phyloP scores from a whole-genome alignment of 2,113 vertebrate species.

The Cheirogaleus medius region DNA sequence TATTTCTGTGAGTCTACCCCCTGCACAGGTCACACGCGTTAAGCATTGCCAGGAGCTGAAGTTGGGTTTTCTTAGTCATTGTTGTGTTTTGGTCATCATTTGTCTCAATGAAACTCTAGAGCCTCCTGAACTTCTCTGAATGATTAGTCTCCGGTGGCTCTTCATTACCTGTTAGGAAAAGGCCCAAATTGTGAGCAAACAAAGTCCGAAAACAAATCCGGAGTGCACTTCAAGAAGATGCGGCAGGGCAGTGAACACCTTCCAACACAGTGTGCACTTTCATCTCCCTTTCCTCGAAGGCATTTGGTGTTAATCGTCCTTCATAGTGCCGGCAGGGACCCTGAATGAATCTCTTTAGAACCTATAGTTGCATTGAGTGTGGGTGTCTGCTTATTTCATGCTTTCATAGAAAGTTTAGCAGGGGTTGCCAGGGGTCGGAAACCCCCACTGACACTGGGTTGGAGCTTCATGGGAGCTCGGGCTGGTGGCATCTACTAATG shows the following conservation, averaged over 20 bases:
- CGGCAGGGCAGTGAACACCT: not conserved
- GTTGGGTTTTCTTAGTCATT: not conserved
- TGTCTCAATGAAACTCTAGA: constrained; percentile 5
- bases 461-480: not conserved
- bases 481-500: not conserved
- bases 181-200: constrained; percentile 20
- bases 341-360: not conserved
- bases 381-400: constrained; percentile 49
- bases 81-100: not conserved
- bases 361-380: not conserved
- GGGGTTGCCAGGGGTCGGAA: constrained; percentile 1
- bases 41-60: not conserved
- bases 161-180: not conserved
- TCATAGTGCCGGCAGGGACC: not conserved
- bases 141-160: not conserved
- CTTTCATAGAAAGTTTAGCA: constrained; percentile 7
- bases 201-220: constrained; percentile 36
- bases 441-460: not conserved
- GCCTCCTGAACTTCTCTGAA: not conserved
- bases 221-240: not conserved
- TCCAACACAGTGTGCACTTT: not conserved
- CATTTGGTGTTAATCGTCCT: not conserved
- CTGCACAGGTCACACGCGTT: not conserved
- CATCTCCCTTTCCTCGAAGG: not conserved
- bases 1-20: not conserved